phyloP scores from a whole-genome alignment of 2,888 invertebrate genomes.

The Sarcophaga caerulescens region DNA sequence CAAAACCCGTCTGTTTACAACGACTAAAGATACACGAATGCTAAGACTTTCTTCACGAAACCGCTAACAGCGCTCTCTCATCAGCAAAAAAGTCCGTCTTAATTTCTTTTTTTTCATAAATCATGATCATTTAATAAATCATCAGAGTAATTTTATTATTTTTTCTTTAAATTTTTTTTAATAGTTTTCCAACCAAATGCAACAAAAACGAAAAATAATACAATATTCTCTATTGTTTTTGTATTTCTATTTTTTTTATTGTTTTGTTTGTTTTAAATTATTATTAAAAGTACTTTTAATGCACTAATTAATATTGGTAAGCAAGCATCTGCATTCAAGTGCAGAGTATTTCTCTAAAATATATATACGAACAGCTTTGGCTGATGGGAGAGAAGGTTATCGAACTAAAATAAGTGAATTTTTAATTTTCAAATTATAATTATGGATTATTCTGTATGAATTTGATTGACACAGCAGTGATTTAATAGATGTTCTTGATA shows the following conservation, averaged over 20 bases:
- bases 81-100: slow-evolving; percentile 50
- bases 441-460: too few relatives aligned
- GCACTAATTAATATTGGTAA: slow-evolving; percentile 75
- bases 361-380: not conserved
- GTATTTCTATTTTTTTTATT: slow-evolving; percentile 1
- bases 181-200: slow-evolving; percentile 9
- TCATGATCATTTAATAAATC: slow-evolving; percentile 60
- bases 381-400: slow-evolving; percentile 39
- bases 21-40: slow-evolving; percentile 59
- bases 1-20: slow-evolving; percentile 42
- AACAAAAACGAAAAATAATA: slow-evolving; percentile 19
- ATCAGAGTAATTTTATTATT: slow-evolving; percentile 25
- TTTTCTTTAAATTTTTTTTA: slow-evolving; percentile 8
- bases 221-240: slow-evolving; percentile 57
- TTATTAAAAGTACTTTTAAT: slow-evolving; percentile 72
- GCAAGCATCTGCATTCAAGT: slow-evolving; percentile 75
- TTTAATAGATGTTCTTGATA: too few relatives aligned
- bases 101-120: too few relatives aligned
- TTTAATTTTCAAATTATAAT: not conserved
- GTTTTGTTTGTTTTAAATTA: slow-evolving; percentile 11
- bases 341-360: slow-evolving; percentile 64
- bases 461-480: too few relatives aligned
- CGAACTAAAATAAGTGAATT: not conserved
- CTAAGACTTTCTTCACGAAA: slow-evolving; percentile 53
- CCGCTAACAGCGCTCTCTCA: slow-evolving; percentile 24